A percentile compares a stretch with the other conserved stretches of the same genome.
These are phyloP conservation scores for Uromys caudimaculatus DNA, from an alignment of 2,797 vertebrate species.

Conservation along the genomic window DNA sequence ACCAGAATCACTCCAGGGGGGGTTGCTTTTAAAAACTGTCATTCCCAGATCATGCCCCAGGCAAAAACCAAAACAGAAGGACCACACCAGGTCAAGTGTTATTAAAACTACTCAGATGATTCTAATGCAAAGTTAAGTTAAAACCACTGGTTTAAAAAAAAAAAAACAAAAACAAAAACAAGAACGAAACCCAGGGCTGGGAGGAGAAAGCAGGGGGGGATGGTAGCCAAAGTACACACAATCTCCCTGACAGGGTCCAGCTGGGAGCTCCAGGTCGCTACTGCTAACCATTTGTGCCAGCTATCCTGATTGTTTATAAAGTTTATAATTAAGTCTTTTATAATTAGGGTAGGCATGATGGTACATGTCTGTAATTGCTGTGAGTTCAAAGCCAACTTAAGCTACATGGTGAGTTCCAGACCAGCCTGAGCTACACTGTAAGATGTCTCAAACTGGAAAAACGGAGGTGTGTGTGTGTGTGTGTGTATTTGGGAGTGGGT, in stretches of 20 bases:
- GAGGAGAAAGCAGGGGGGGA: neutral
- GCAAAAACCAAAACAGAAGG: neutral
- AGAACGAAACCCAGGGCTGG: neutral
- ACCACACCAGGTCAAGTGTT: neutral
- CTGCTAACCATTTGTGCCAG: neutral
- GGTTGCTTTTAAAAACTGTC: neutral
- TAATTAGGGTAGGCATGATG: neutral
- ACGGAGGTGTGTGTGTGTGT: neutral
- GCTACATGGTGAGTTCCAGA: neutral
- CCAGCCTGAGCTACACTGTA: neutral
- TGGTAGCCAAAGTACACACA: neutral
- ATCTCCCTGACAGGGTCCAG: neutral
- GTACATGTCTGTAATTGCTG: neutral
- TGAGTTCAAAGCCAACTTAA: neutral
- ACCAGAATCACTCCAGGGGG: neutral
- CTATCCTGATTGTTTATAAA: neutral
- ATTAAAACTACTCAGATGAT: neutral
- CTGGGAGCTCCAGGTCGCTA: neutral
- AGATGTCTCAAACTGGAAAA: neutral
- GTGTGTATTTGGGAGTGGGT: neutral
- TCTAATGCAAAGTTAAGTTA: neutral
- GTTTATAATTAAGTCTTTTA: neutral
- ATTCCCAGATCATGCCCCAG: neutral
- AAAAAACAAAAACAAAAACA: neutral
- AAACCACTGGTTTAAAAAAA: slow-evolving; percentile 23